Conservation (phyloP, 2,113 vertebrate species). For the Coryphaenoides rupestris region DNA sequence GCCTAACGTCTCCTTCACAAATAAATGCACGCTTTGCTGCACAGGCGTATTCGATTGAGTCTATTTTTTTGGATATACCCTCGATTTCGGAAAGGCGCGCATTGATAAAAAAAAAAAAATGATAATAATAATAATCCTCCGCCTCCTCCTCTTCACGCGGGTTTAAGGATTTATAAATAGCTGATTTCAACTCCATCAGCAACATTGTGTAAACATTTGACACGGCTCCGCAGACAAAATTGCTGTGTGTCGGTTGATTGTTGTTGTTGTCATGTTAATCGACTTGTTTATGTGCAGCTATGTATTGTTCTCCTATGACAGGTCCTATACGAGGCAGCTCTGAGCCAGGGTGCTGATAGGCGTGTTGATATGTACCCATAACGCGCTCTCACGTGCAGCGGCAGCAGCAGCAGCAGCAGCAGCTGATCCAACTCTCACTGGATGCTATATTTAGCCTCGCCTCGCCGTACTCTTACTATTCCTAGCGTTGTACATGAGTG, state of each 20-base stretch:
- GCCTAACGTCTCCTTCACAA: constrained; percentile 47
- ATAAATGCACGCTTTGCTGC: constrained; percentile 59
- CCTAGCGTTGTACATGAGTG: constrained; percentile 74
- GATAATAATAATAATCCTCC: too few species aligned
- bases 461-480: constrained; percentile 78
- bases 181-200: background rate
- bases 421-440: constrained; percentile 76
- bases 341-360: too few species aligned
- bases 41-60: constrained; percentile 52
- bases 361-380: constrained; percentile 37
- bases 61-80: constrained; percentile 26
- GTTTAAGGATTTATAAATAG: background rate
- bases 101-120: constrained; percentile 57
- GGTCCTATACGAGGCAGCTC: too few species aligned
- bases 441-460: constrained; percentile 77
- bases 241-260: too few species aligned
- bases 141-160: too few species aligned
- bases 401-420: constrained; percentile 59
- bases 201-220: background rate
- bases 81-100: constrained; percentile 6
- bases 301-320: too few species aligned
- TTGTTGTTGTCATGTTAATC: too few species aligned
- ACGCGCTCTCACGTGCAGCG: constrained; percentile 58
- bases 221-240: too few species aligned
- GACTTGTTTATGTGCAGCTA: too few species aligned